Base-by-base conservation (phyloP, 2,888 invertebrate genomes). In the Oligia strigilis region DNA sequence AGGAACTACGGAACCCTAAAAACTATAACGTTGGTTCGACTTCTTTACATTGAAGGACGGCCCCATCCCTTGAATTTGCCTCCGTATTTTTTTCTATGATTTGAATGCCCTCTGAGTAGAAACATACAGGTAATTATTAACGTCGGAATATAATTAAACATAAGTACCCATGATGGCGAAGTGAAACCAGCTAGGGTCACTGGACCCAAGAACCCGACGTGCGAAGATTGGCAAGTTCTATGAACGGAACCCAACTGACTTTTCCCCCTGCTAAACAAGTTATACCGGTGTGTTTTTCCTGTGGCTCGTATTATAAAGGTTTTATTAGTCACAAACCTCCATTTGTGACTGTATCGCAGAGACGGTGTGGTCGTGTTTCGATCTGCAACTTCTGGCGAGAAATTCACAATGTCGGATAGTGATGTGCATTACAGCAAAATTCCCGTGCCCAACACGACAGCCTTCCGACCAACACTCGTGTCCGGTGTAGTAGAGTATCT, bases 391-490 rank as follows among this genome's bases (percentile, higher is more conserved):
- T 65, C 43, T 75, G 74, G 74, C 76, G 65, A n/a, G 29, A 62
- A 60, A 19, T 23, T 70, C 62, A 76, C 65, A 46, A 83, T 83
- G 83, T 72, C 83, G 2, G 83, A 83, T 13, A 58, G 58, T 75
- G 84, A 86, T 67, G 84, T 84, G n/a, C 86, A 86, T 71, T 84
- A 86, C 13, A 84, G 86, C 8, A 74, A 60, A 52, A 84, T 84
- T 4, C 46, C 46, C 5, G 74, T 84, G 17, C 84, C 84, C 3
- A 82, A 82, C 67, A 82, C 83, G 4, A 78, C 86, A 3, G 83
- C 84, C 4, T 86, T 84, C 43, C 52, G 69, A 14, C 86, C 84
- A 62, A 43, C 74, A 8, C 83, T 84, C 2, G 84, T 78, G 71
- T 78, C 84, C 0, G 29, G 78, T 0, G 9, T 84, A 9, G 83